Evolutionary conservation across 2,113 vertebrate species (phyloP), one percentile per base, ranked within the genome.

Genomic region (Terrapene triunguis): DNA sequence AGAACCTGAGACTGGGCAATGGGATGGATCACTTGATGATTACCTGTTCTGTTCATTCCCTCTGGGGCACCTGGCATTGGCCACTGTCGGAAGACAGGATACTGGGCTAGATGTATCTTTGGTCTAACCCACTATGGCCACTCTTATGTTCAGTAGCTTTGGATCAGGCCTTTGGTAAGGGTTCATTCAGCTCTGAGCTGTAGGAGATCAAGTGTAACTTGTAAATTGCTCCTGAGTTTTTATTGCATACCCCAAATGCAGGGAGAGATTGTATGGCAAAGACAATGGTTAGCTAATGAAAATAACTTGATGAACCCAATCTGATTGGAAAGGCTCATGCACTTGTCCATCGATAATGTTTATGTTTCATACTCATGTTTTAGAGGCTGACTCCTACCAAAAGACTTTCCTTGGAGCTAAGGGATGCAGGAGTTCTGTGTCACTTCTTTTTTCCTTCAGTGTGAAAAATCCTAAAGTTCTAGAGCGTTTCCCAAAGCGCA

Each of bases 401-500:
- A 80, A 80, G 44, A 10, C 32, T 62, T 87, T 29, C 51, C 47
- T 59, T n/a, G 82, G n/a, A 94, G 59, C 32, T 4, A 29, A 83
- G 35, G 50, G 4, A n/a, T 55, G 57, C 29, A 29, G n/a, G 2
- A 4, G 62, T 96, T 90, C 85, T 90, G 29, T 44, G 88, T 53
- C 50, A 1, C 88, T 80, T 79, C 21, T 84, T 25, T 0, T 0
- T 48, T 82, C 42, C 14, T 94, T 88, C 38, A 22, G 22, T 10
- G 42, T 51, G 47, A 76, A 89, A 95, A 44, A 25, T 78, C 84
- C 87, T 19, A 22, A 62, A 92, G 53, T 79, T 12, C 80, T 13
- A n/a, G 47, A 81, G 29, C 47, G 53, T 80, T 69, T 47, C 42
- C 42, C 80, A 69, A 25, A 65, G 54, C 38, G 65, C 51, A 65